These are phyloP conservation scores for Caenorhabditis brenneri DNA, from an alignment of 1,140 invertebrate genomes.

Conservation along the genomic window DNA sequence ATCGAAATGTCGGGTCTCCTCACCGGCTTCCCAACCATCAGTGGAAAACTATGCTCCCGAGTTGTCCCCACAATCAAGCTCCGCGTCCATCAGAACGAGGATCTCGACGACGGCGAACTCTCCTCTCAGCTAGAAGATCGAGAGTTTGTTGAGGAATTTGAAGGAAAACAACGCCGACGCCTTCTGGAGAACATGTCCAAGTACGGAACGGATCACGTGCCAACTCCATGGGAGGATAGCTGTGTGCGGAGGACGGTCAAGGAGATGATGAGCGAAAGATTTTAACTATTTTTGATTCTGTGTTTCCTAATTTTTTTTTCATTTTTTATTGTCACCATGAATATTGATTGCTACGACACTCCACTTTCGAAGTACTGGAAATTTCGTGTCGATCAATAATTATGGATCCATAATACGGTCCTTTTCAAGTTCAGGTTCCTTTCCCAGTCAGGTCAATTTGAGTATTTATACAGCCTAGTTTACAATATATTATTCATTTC, in stretches of 20 bases:
- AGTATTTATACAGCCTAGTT: too few species aligned
- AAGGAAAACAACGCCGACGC: conserved; percentile 18
- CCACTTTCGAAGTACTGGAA: too few species aligned
- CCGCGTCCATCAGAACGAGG: background rate
- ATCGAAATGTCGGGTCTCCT: conserved; percentile 10
- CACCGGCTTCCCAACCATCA: background rate
- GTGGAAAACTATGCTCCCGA: background rate
- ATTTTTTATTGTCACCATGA: too few species aligned
- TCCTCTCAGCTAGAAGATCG: background rate
- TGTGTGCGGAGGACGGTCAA: background rate
- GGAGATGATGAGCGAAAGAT: conserved; percentile 31
- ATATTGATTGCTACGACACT: too few species aligned
- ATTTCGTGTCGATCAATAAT: too few species aligned
- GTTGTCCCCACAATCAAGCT: background rate
- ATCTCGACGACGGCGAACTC: background rate
- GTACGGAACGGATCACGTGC: background rate
- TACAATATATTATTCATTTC: too few species aligned
- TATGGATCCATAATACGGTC: too few species aligned
- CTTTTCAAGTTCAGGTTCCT: too few species aligned
- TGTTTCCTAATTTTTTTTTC: too few species aligned
- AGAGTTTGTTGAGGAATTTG: background rate
- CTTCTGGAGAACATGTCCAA: conserved; percentile 26
- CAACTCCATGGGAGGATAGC: conserved; percentile 1
- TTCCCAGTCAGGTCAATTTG: too few species aligned
- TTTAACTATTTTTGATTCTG: too few species aligned